Evolutionary conservation across 2,888 invertebrate genomes (phyloP).

Genomic region (Serripes groenlandicus): DNA sequence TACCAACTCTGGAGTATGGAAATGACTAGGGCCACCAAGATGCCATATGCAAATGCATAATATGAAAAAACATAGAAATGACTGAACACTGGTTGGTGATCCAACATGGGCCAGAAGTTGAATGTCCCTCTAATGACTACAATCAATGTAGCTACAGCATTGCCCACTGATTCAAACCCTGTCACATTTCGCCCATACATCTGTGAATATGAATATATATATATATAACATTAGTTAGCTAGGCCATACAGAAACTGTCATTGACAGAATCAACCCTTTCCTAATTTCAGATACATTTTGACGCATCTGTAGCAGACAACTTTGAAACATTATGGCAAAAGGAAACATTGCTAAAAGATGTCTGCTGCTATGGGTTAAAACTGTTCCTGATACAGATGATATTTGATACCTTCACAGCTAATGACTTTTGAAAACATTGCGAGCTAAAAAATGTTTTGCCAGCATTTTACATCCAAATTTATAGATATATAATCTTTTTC

Average conservation of each 20-base stretch:
- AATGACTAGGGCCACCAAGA: slow-evolving; percentile 85
- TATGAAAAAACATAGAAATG: slow-evolving; percentile 86
- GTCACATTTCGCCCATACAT: slow-evolving; percentile 76
- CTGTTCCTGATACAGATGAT: background rate
- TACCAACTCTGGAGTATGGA: slow-evolving; percentile 86
- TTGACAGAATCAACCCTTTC: no score
- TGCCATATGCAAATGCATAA: slow-evolving; percentile 84
- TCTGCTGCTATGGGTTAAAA: background rate
- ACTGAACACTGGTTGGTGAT: slow-evolving; percentile 76
- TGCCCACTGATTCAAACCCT: slow-evolving; percentile 83
- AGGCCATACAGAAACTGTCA: no score
- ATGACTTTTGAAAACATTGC: background rate
- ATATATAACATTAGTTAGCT: no score
- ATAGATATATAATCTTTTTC: no score
- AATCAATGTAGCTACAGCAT: slow-evolving; percentile 83
- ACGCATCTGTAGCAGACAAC: no score
- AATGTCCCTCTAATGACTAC: slow-evolving; percentile 82
- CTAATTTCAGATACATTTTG: no score
- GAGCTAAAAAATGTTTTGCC: no score
- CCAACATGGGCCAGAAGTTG: slow-evolving; percentile 81
- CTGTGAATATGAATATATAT: slow-evolving; percentile 66
- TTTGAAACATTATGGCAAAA: background rate
- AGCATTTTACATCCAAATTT: no score
- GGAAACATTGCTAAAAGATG: background rate
- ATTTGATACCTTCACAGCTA: background rate